Evolutionary conservation across 2,888 invertebrate genomes (phyloP).

Genomic region (Heliconius erato): DNA sequence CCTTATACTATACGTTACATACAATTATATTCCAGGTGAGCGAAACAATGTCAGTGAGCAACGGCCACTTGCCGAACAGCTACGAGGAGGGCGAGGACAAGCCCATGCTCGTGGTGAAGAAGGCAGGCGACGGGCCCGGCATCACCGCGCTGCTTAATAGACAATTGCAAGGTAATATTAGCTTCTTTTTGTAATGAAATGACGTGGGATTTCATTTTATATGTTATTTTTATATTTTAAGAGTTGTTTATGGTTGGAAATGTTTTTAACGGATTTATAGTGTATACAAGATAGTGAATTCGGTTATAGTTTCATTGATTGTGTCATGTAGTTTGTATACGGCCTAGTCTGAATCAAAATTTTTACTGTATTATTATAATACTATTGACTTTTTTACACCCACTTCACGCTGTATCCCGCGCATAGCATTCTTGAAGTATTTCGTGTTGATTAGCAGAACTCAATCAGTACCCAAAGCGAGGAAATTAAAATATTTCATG

Average conservation of each 20-base stretch:
- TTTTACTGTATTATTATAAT: too few relatives aligned
- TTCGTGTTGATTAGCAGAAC: too few relatives aligned
- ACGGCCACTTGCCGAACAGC: constrained; percentile 90
- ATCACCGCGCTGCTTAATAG: constrained; percentile 91
- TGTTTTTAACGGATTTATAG: not conserved
- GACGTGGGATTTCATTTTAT: not conserved
- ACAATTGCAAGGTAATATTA: constrained; percentile 89
- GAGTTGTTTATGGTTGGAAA: not conserved
- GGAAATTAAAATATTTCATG: too few relatives aligned
- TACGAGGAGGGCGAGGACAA: constrained; percentile 91
- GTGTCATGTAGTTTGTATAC: too few relatives aligned
- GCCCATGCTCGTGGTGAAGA: constrained; percentile 91
- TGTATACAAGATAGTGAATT: not conserved
- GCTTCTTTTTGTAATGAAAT: not conserved
- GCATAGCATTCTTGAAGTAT: too few relatives aligned
- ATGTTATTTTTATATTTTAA: constrained; percentile 1
- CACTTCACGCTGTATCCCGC: too few relatives aligned
- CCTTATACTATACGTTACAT: too few relatives aligned
- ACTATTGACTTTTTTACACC: too few relatives aligned
- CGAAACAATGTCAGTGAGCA: constrained; percentile 91
- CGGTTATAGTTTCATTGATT: not conserved
- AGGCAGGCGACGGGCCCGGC: constrained; percentile 90
- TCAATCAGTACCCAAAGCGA: too few relatives aligned
- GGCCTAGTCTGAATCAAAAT: too few relatives aligned
- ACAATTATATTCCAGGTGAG: constrained; percentile 86